Evolutionary conservation across 2,888 invertebrate species (phyloP).

Genomic region (Pegoplata infirma): DNA sequence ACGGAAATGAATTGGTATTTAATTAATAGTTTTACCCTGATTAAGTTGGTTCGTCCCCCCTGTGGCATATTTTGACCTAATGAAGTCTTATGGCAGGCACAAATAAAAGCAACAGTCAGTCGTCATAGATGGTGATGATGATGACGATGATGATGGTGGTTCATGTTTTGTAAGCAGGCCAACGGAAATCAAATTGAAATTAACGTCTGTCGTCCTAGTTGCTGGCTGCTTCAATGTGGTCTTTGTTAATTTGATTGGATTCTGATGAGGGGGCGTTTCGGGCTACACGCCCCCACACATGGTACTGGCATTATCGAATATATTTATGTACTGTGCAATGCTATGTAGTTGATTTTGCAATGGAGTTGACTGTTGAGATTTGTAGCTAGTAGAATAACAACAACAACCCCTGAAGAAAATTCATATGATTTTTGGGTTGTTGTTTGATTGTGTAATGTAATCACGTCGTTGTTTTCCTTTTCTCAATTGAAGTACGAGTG

Average conservation of each 20-base stretch:
- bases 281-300: slow-evolving; percentile 75
- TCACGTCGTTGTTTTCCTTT: slow-evolving; percentile 71
- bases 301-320: slow-evolving; percentile 52
- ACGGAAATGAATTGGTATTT: slow-evolving; percentile 77
- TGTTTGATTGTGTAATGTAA: slow-evolving; percentile 75
- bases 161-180: slow-evolving; percentile 52
- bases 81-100: slow-evolving; percentile 71
- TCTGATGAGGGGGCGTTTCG: slow-evolving; percentile 75
- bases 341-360: slow-evolving; percentile 45
- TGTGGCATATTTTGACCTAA: slow-evolving; percentile 73
- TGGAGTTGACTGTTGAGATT: slow-evolving; percentile 66
- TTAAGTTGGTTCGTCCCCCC: slow-evolving; percentile 68
- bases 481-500: slow-evolving; percentile 12
- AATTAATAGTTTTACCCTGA: slow-evolving; percentile 78
- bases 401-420: slow-evolving; percentile 64
- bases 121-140: slow-evolving; percentile 24
- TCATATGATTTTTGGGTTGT: slow-evolving; percentile 60
- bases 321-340: too few relatives aligned
- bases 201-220: slow-evolving; percentile 69
- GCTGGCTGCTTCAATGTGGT: slow-evolving; percentile 63
- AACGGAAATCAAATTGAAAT: slow-evolving; percentile 77
- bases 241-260: slow-evolving; percentile 77
- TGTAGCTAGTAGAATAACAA: slow-evolving; percentile 60
- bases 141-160: slow-evolving; percentile 48
- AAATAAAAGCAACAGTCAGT: slow-evolving; percentile 56